Conservation (phyloP, 2,888 invertebrate species). For the Zhuqinia jingwanae region DNA sequence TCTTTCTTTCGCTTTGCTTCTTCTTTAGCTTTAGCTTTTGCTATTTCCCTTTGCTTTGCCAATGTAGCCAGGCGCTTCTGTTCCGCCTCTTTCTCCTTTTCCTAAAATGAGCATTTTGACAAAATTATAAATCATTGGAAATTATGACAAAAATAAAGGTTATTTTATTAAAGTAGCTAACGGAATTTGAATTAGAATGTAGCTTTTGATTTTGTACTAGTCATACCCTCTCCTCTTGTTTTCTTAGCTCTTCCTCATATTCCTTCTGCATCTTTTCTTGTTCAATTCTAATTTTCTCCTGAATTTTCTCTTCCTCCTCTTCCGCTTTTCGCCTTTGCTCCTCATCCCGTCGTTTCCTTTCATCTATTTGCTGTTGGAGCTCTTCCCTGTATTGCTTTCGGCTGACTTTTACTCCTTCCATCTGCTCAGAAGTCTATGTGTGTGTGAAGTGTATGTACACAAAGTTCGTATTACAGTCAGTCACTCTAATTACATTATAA, state of each 20-base stretch:
- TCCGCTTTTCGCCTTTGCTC: conserved; percentile 59
- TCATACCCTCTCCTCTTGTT: conserved; percentile 55
- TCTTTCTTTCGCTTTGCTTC: neutral
- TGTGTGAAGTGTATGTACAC: neutral
- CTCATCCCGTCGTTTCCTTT: conserved; percentile 68
- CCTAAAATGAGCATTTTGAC: conserved; percentile 3
- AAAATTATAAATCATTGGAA: neutral
- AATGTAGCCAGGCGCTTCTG: conserved; percentile 23
- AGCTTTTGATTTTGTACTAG: no score
- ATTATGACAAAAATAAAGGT: neutral
- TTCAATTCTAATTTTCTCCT: conserved; percentile 73
- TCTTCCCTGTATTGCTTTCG: conserved; percentile 56
- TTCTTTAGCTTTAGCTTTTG: conserved; percentile 9
- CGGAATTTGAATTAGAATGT: no score
- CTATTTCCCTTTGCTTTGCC: conserved; percentile 42
- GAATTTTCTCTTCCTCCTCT: conserved; percentile 73
- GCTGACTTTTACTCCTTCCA: conserved; percentile 60
- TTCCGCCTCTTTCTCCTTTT: conserved; percentile 51
- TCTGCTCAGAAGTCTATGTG: conserved; percentile 67
- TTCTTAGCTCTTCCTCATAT: conserved; percentile 72
- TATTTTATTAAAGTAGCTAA: neutral
- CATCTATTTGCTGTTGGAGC: conserved; percentile 74
- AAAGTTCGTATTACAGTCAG: neutral
- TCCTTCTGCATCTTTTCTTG: conserved; percentile 73
- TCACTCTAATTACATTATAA: neutral